Base-by-base conservation (phyloP, 53 echinoderm and acorn worm genomes). In the Hippasteria phrygiana region DNA sequence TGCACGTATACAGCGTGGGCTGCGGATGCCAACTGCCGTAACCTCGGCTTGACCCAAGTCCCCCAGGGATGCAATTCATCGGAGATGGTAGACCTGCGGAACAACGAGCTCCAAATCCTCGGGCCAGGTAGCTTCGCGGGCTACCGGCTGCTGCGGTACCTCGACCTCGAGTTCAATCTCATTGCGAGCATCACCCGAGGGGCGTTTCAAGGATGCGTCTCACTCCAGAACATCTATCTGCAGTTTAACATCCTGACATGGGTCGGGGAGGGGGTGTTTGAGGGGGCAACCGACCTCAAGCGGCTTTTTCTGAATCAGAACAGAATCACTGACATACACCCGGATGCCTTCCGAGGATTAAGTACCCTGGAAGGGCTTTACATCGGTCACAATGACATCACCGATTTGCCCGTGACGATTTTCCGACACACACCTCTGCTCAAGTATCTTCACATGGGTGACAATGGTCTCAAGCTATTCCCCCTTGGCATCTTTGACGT, bases 1-100 rank as follows among this genome's bases (percentile, higher is more conserved):
- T 95, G 95, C 47, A 62, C 62, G 50, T 95, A 86, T 91, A 90
- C 71, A 18, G 87, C 87, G 0, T 93, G 81, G 81, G 90, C 80
- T 0, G 18, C 41, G 32, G 90, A 93, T 66, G 93, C 93, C 6
- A 76, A 93, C 75, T 93, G 93, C 65, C 71, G 93, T 0, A 47
- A 90, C 38, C 73, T 87, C 13, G 73, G 32, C 12, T 79, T 93
- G 37, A 40, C 28, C 1, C 6, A 50, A 8, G 24, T 90, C 29
- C 93, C 93, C 0, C 9, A 10, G 13, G 75, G 65, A 33, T 93
- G 90, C 75, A 3, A 56, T 31, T 29, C 43, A 2, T 59, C 69
- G 0, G 62, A 87, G 53, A 90, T 78, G 14, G 70, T 93, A 17
- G 93, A 93, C 74, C 39, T 93, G n/a, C 62, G 93, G 5, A 41